A percentile compares a stretch with the other conserved stretches of the same genome.
phyloP scores from a whole-genome alignment of 2,888 invertebrate genomes.

The Diarsia mendica region DNA sequence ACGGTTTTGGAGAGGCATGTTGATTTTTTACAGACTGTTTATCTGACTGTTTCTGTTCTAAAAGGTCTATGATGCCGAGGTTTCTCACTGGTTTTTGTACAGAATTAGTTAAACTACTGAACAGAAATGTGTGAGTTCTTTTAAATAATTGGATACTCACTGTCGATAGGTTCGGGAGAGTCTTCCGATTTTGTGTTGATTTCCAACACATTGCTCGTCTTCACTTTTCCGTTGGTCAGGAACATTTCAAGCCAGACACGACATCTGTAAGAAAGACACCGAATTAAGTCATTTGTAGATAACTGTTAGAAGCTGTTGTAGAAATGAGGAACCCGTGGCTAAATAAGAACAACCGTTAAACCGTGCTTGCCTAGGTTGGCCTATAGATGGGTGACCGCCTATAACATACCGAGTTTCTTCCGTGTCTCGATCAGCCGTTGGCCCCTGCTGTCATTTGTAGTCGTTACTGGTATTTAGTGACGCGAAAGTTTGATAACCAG shows the following conservation, averaged over 20 bases:
- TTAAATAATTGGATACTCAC: no score
- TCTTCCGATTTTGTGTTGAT: constrained; percentile 94
- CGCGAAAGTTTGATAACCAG: no score
- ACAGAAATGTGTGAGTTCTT: not conserved
- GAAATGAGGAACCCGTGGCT: no score
- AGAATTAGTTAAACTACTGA: not conserved
- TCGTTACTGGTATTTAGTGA: no score
- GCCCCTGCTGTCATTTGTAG: no score
- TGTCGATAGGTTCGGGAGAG: constrained; percentile 82
- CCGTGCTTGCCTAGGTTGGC: no score
- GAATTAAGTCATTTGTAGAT: not conserved
- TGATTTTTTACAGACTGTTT: no score
- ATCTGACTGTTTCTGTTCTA: not conserved
- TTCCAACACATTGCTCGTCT: constrained; percentile 97
- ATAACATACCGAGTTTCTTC: no score
- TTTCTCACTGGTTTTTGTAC: not conserved
- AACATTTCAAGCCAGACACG: constrained; percentile 97
- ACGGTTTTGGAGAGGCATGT: not conserved
- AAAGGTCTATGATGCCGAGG: not conserved
- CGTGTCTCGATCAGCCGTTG: no score
- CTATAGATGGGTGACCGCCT: no score
- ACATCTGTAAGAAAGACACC: constrained; percentile 89
- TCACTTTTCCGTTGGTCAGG: constrained; percentile 96
- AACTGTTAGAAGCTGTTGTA: not conserved
- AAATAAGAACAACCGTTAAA: no score